These are phyloP conservation scores for Ptychobarbus kaznakovi DNA, from an alignment of 2,797 vertebrate species.

Conservation along the genomic window DNA sequence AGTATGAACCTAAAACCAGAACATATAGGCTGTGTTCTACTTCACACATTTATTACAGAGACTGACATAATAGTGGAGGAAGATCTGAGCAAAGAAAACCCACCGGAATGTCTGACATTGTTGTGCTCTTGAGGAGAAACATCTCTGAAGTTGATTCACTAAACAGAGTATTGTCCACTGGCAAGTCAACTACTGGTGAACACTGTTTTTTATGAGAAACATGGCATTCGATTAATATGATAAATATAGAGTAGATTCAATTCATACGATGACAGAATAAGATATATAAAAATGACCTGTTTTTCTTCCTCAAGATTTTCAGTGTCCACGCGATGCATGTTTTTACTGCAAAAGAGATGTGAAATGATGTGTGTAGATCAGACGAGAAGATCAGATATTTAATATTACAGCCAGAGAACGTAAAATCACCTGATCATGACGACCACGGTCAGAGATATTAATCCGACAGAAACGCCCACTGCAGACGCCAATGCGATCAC, in stretches of 20 bases:
- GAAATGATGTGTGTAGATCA: not conserved
- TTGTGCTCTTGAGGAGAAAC: slow-evolving; percentile 67
- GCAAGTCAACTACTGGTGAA: slow-evolving; percentile 63
- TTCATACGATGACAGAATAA: not conserved
- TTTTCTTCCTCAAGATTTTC: slow-evolving; percentile 63
- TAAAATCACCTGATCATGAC: slow-evolving; percentile 79
- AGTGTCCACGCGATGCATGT: slow-evolving; percentile 81
- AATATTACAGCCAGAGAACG: not conserved
- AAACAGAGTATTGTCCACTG: slow-evolving; percentile 69
- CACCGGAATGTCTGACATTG: slow-evolving; percentile 79
- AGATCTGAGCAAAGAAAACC: slow-evolving; percentile 21
- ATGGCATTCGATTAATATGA: slow-evolving; percentile 37
- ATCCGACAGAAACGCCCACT: slow-evolving; percentile 78
- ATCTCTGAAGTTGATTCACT: slow-evolving; percentile 72
- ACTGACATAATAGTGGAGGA: not conserved
- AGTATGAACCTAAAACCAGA: too few species aligned
- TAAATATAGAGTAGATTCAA: slow-evolving; percentile 1
- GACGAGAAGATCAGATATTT: not conserved
- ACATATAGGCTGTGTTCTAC: not conserved
- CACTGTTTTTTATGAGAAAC: slow-evolving; percentile 62
- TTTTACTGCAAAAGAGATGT: slow-evolving; percentile 71
- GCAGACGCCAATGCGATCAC: slow-evolving; percentile 81
- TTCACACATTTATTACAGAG: not conserved
- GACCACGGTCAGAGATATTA: slow-evolving; percentile 81
- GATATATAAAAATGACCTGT: slow-evolving; percentile 48